These are phyloP conservation scores for Miichthys miiuy DNA, from an alignment of 2,797 vertebrate species.

Conservation along the genomic window DNA sequence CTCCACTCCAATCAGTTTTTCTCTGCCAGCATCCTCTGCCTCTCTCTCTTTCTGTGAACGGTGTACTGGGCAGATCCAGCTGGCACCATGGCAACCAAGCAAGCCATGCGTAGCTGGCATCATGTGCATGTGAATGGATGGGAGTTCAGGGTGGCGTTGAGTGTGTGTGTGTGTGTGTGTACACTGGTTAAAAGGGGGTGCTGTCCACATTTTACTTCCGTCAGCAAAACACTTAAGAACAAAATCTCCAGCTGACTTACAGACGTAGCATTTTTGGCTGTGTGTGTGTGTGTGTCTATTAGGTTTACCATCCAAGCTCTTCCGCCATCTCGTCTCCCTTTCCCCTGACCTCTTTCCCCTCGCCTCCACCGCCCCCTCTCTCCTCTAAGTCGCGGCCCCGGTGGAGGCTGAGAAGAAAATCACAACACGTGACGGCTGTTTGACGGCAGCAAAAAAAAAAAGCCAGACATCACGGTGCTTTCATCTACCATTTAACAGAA, in stretches of 20 bases:
- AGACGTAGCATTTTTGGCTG: conserved; percentile 33
- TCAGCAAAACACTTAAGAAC: conserved; percentile 53
- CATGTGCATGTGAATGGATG: conserved; percentile 48
- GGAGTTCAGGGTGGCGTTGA: conserved; percentile 24
- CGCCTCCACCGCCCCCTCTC: neutral
- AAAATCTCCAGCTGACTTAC: conserved; percentile 26
- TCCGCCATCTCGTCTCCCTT: conserved; percentile 3
- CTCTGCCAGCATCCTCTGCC: conserved; percentile 47
- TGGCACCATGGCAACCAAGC: conserved; percentile 54
- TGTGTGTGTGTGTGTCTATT: too few relatives aligned
- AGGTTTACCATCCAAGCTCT: conserved; percentile 17
- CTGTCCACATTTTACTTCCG: conserved; percentile 19
- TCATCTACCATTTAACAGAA: conserved; percentile 64
- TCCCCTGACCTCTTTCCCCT: neutral
- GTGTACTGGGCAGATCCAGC: conserved; percentile 61
- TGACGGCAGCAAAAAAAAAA: conserved; percentile 31
- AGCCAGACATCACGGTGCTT: conserved; percentile 41
- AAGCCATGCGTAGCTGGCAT: conserved; percentile 62
- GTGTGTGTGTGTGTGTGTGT: conserved; percentile 3
- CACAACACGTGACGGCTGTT: conserved; percentile 35
- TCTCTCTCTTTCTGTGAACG: conserved; percentile 15
- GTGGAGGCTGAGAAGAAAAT: conserved; percentile 6
- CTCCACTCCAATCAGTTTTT: conserved; percentile 32
- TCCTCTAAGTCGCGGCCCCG: neutral
- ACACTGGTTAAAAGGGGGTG: neutral